These are phyloP conservation scores for Salvelinus namaycush DNA, from an alignment of 2,113 vertebrate species.

Conservation along the genomic window DNA sequence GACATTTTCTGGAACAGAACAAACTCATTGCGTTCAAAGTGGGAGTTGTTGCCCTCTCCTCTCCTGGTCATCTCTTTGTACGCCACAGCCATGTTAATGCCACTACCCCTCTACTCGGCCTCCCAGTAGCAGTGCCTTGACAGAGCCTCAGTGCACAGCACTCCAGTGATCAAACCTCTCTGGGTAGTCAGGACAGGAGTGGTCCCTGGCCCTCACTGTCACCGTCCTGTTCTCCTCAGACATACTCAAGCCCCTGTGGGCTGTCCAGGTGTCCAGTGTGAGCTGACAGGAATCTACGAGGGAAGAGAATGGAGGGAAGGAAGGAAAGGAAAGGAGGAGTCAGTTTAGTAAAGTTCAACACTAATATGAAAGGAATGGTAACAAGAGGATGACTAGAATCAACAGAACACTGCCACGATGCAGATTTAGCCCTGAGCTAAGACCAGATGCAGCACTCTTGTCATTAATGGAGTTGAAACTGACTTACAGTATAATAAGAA, in stretches of 20 bases:
- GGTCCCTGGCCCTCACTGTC: constrained; percentile 4
- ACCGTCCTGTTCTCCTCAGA: constrained; percentile 15
- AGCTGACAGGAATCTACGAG: constrained; percentile 23
- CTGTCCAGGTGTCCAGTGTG: constrained; percentile 30
- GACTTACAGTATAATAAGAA: constrained; percentile 29
- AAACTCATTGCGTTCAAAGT: constrained; percentile 73
- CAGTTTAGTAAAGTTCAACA: not conserved
- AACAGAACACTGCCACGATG: not conserved
- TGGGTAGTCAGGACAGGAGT: constrained; percentile 36
- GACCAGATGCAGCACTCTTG: not conserved
- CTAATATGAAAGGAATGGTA: not conserved
- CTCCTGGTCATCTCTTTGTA: constrained; percentile 32
- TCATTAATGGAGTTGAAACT: not conserved
- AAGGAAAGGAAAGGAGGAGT: not conserved
- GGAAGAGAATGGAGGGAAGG: not conserved
- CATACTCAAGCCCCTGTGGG: constrained; percentile 25
- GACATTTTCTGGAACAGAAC: constrained; percentile 69
- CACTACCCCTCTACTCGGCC: constrained; percentile 55
- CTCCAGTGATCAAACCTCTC: constrained; percentile 69
- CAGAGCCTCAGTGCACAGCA: constrained; percentile 68
- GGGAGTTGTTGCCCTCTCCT: constrained; percentile 58
- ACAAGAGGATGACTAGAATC: not conserved
- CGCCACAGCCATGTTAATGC: constrained; percentile 28
- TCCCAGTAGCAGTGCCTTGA: constrained; percentile 72
- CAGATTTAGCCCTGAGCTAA: not conserved